A percentile compares a stretch with the other conserved stretches of the same genome.
Evolutionary conservation across 2,797 vertebrate species (phyloP).

Genomic region (Silurus aristotelis): DNA sequence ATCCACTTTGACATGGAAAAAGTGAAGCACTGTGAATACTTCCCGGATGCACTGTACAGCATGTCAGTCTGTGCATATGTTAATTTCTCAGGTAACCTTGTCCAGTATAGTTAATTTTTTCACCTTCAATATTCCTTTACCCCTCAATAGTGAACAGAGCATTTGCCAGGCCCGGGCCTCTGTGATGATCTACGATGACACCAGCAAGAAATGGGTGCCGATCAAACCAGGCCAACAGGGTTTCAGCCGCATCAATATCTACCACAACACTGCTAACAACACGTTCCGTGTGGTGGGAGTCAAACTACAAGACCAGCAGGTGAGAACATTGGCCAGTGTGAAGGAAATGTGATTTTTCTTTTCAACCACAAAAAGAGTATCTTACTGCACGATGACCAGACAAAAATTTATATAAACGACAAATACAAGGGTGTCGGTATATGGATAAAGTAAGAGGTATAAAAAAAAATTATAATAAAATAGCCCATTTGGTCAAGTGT

Average conservation of each 20-base stretch:
- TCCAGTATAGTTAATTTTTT: background rate
- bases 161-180: conserved; percentile 99
- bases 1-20: too few species aligned
- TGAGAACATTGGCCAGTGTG: conserved; percentile 61
- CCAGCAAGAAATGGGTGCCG: conserved; percentile 99
- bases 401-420: background rate
- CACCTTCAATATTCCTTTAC: background rate
- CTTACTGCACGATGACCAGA: background rate
- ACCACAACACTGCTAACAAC: conserved; percentile 92
- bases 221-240: conserved; percentile 98
- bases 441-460: too few species aligned
- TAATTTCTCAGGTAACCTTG: background rate
- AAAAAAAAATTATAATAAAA: background rate
- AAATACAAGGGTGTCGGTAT: background rate
- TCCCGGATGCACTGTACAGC: too few species aligned
- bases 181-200: conserved; percentile 99
- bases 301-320: conserved; percentile 99
- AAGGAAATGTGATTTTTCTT: background rate
- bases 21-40: too few species aligned
- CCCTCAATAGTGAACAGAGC: conserved; percentile 89
- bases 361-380: background rate
- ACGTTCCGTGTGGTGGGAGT: conserved; percentile 95
- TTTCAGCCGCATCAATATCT: conserved; percentile 99
- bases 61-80: background rate
- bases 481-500: background rate